Evolutionary conservation across 2,113 vertebrate species (phyloP).

Genomic region (Platichthys stellatus): DNA sequence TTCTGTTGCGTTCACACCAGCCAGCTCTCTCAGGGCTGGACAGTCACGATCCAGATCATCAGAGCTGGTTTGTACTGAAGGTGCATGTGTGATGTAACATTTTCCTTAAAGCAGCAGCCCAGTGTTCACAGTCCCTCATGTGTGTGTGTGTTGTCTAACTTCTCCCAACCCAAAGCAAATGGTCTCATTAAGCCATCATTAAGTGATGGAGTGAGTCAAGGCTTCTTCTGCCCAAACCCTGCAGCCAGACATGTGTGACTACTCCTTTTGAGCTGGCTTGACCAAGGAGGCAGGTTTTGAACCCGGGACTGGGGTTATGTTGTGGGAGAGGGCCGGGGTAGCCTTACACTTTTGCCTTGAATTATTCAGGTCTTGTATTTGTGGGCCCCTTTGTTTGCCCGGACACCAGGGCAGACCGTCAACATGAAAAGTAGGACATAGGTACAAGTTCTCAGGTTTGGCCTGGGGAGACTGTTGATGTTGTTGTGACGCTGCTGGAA

Average conservation of each 20-base stretch:
- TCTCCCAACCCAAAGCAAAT: neutral
- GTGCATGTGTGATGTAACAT: conserved; percentile 54
- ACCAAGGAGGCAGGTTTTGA: conserved; percentile 12
- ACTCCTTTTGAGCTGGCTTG: neutral
- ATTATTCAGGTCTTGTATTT: conserved; percentile 82
- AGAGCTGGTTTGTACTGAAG: conserved; percentile 27
- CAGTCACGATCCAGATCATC: conserved; percentile 42
- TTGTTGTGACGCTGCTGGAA: conserved; percentile 10
- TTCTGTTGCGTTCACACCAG: neutral
- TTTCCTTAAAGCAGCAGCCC: conserved; percentile 44
- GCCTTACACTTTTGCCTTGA: conserved; percentile 72
- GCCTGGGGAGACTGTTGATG: conserved; percentile 10
- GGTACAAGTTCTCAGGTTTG: conserved; percentile 28
- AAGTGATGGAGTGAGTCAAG: neutral
- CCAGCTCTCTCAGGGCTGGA: neutral
- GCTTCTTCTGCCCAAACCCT: neutral
- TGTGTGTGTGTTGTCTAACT: neutral
- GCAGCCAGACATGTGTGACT: neutral
- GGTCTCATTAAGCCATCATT: neutral
- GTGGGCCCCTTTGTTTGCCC: conserved; percentile 73
- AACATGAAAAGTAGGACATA: conserved; percentile 71
- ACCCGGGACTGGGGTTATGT: conserved; percentile 41
- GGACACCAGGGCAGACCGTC: conserved; percentile 56
- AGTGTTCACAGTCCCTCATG: conserved; percentile 13
- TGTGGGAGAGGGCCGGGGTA: conserved; percentile 49